Evolutionary conservation across 2,113 vertebrate genomes (phyloP), one percentile per base, ranked within the genome.

Genomic region (Centropristis striata): DNA sequence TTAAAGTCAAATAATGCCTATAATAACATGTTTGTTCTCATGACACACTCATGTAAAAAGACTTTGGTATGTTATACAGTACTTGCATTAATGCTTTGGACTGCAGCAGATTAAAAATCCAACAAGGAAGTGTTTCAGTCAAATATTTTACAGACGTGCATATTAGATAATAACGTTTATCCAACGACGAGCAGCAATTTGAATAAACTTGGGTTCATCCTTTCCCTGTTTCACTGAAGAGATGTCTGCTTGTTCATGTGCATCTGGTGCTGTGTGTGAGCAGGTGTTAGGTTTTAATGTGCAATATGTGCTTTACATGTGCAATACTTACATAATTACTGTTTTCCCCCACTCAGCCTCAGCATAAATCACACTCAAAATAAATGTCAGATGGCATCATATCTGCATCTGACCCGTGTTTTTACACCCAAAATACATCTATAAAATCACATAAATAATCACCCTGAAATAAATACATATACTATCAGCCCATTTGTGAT

Each of bases 291-390:
- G 37, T 55, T 81, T 75, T 25, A 59, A 82, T 86, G 89, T 92
- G 89, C 90, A 91, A 88, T 75, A 71, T 15, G 47, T 75, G 75
- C 81, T 71, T 67, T 42, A 67, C 7, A 50, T 82, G 90, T 91
- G 90, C 88, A 92, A 88, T 59, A 81, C 18, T 75, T 83, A 36
- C 61, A 57, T 46, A 12, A 21, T 67, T 55, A 16, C 18, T 3
- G 27, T 73, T 58, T 46, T 23, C 4, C 20, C 32, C 10, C 28
- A n/a, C n/a, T n/a, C n/a, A n/a, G n/a, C 32, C 32, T 32, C 60
- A 49, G 7, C n/a, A 86, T 21, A 44, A 57, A 67, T 46, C 9
- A 71, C 21, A 50, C 12, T 50, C 16, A 27, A 58, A 71, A 25
- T 39, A 51, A 80, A 1, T 51, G n/a, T 49, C 6, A 15, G 16